phyloP scores from a whole-genome alignment of 2,888 invertebrate genomes.

The Dryobota labecula region DNA sequence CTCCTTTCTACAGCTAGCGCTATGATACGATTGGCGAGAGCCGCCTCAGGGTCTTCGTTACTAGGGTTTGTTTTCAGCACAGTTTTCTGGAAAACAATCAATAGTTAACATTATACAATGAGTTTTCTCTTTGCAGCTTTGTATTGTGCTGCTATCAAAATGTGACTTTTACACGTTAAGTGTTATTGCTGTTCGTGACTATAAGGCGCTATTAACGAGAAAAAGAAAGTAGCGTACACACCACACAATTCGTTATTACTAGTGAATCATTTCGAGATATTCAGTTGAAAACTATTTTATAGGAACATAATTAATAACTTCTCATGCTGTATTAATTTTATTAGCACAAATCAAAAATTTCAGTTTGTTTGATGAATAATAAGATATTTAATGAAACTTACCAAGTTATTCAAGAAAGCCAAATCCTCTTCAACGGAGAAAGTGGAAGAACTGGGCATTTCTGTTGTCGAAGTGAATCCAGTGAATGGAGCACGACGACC shows the following conservation, averaged over 20 bases:
- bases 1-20: slow-evolving; percentile 89
- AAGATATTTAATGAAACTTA: no score
- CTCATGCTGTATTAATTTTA: not conserved
- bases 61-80: slow-evolving; percentile 82
- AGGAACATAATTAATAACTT: not conserved
- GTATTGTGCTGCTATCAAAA: no score
- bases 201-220: not conserved
- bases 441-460: slow-evolving; percentile 85
- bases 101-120: not conserved
- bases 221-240: not conserved
- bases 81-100: slow-evolving; percentile 82
- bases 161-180: not conserved
- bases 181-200: not conserved
- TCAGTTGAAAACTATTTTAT: not conserved
- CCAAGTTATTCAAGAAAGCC: slow-evolving; percentile 91
- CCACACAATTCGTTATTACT: no score
- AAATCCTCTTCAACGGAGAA: slow-evolving; percentile 90
- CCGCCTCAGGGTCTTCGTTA: slow-evolving; percentile 85
- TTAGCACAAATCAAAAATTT: no score
- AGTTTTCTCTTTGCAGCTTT: not conserved
- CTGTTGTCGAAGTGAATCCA: slow-evolving; percentile 79
- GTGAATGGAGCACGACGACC: slow-evolving; percentile 72
- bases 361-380: no score
- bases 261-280: not conserved
- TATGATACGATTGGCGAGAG: slow-evolving; percentile 89